These are phyloP conservation scores for Tortrix viridana DNA, from an alignment of 2,888 invertebrate genomes.

Conservation along the genomic window DNA sequence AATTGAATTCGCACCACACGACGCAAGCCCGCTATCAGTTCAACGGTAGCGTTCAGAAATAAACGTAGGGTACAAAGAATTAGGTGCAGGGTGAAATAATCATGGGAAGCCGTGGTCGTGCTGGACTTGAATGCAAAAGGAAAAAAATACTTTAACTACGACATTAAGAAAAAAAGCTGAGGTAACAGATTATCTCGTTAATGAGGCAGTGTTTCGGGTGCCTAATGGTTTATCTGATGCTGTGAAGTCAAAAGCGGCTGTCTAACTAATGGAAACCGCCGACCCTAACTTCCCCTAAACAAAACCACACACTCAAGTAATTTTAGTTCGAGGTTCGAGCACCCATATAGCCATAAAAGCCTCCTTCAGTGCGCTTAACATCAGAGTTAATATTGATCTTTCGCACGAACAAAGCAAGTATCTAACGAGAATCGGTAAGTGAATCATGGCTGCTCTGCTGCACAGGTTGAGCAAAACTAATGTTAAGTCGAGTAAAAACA, in stretches of 20 bases:
- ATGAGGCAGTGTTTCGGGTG: slow-evolving; percentile 57
- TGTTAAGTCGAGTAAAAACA: background rate
- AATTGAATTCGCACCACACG: slow-evolving; percentile 60
- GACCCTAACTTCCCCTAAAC: slow-evolving; percentile 50
- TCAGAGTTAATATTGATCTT: slow-evolving; percentile 39
- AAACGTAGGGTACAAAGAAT: slow-evolving; percentile 54
- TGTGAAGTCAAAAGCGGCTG: slow-evolving; percentile 44
- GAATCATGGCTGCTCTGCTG: background rate
- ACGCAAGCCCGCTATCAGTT: slow-evolving; percentile 69
- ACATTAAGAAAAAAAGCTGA: slow-evolving; percentile 49
- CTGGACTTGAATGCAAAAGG: slow-evolving; percentile 51
- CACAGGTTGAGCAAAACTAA: background rate
- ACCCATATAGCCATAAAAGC: slow-evolving; percentile 42
- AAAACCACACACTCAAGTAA: slow-evolving; percentile 51
- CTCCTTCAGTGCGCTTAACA: slow-evolving; percentile 30
- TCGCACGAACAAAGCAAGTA: slow-evolving; percentile 38
- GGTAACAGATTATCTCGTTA: slow-evolving; percentile 52
- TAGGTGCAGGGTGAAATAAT: slow-evolving; percentile 59
- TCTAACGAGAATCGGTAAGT: background rate
- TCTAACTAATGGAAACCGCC: slow-evolving; percentile 50
- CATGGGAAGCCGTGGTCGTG: slow-evolving; percentile 53
- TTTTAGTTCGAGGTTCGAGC: slow-evolving; percentile 44
- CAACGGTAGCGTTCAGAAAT: slow-evolving; percentile 68
- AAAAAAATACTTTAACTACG: slow-evolving; percentile 45
- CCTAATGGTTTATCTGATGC: slow-evolving; percentile 59